phyloP scores from a whole-genome alignment of 2,113 vertebrate species.

The Paradoxurus hermaphroditus region DNA sequence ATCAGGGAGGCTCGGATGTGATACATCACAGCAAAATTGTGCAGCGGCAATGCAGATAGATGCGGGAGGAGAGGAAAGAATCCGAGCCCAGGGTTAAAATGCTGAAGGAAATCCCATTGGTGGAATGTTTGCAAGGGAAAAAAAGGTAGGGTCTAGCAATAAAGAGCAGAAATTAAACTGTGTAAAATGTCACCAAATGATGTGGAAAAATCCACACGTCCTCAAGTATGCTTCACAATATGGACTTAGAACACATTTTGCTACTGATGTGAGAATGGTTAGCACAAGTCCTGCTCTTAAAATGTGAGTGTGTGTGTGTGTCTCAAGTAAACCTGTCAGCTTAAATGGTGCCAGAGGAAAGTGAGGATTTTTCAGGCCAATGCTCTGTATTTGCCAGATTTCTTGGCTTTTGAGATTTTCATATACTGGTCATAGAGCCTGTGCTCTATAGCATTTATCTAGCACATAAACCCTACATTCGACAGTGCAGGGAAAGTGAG shows the following conservation, averaged over 20 bases:
- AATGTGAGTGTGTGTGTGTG: slow-evolving; percentile 1
- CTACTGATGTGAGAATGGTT: slow-evolving; percentile 34
- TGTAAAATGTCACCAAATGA: slow-evolving; percentile 64
- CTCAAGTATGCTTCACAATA: slow-evolving; percentile 54
- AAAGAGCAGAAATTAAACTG: slow-evolving; percentile 56
- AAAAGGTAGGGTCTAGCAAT: slow-evolving; percentile 33
- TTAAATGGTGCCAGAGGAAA: slow-evolving; percentile 51
- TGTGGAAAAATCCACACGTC: slow-evolving; percentile 49
- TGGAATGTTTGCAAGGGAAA: slow-evolving; percentile 7
- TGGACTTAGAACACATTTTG: slow-evolving; percentile 49
- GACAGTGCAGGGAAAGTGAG: background rate
- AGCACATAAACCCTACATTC: background rate
- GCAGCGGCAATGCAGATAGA: slow-evolving; percentile 61
- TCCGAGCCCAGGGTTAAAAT: slow-evolving; percentile 37
- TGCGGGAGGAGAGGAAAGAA: slow-evolving; percentile 28
- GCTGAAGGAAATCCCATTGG: slow-evolving; percentile 61
- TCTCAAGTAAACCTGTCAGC: slow-evolving; percentile 27
- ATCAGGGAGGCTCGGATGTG: slow-evolving; percentile 40
- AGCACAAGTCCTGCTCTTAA: slow-evolving; percentile 43
- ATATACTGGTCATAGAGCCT: slow-evolving; percentile 48
- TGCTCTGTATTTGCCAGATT: slow-evolving; percentile 33
- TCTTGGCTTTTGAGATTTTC: slow-evolving; percentile 39
- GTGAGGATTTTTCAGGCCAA: slow-evolving; percentile 49
- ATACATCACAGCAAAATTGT: background rate
- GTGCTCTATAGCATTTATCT: background rate